phyloP scores from a whole-genome alignment of 2,888 invertebrate species.

The Lasiommata megera region DNA sequence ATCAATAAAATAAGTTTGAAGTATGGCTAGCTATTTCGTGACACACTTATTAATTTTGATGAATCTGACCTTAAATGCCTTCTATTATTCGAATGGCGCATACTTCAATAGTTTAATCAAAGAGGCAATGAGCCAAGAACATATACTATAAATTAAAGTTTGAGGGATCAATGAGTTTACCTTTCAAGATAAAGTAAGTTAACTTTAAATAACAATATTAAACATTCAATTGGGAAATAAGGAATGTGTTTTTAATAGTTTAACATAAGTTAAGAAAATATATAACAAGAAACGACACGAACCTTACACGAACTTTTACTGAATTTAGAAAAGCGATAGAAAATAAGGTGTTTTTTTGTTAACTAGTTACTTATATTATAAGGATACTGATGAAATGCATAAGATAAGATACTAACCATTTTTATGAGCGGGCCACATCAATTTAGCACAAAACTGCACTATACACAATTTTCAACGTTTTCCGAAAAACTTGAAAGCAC shows the following conservation, averaged over 20 bases:
- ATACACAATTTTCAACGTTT: conserved; percentile 59
- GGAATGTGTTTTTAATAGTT: too few relatives aligned
- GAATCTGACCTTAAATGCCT: background rate
- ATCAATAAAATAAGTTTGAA: background rate
- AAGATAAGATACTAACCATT: conserved; percentile 53
- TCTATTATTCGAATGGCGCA: background rate
- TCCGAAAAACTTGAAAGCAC: conserved; percentile 48
- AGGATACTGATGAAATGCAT: background rate
- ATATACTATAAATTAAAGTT: too few relatives aligned
- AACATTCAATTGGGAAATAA: background rate
- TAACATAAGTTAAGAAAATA: too few relatives aligned
- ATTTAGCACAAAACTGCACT: conserved; percentile 55
- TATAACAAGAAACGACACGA: too few relatives aligned
- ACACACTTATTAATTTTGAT: background rate
- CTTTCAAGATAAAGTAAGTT: background rate
- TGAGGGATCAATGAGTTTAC: background rate
- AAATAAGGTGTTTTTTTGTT: too few relatives aligned
- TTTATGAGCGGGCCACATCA: conserved; percentile 43
- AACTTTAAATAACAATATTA: too few relatives aligned
- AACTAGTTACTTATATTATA: too few relatives aligned
- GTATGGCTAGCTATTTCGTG: background rate
- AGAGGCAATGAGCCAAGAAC: too few relatives aligned
- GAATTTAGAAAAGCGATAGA: too few relatives aligned
- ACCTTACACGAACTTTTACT: too few relatives aligned
- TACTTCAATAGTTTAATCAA: background rate